Percentiles rank a stretch among this genome's conserved stretches.
Evolutionary conservation across 2,888 invertebrate species (phyloP).

Genomic region (Lasioglossum marginatum): DNA sequence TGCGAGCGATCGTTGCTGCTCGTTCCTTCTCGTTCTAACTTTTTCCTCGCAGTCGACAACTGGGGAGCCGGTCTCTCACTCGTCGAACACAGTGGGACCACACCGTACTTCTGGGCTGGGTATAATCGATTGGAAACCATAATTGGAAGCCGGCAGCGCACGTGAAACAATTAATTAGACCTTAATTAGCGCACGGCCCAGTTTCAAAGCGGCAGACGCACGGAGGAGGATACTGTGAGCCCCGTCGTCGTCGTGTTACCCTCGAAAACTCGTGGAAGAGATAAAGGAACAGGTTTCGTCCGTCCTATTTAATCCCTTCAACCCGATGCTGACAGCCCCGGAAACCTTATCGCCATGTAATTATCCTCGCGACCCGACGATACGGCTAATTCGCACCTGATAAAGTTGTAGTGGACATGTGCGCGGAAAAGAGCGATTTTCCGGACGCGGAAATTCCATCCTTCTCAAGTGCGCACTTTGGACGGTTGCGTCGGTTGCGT

Average conservation of each 20-base stretch:
- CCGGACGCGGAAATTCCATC: too few relatives aligned
- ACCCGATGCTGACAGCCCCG: slow-evolving; percentile 14
- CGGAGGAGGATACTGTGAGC: slow-evolving; percentile 8
- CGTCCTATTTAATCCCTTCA: slow-evolving; percentile 45
- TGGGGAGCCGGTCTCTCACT: slow-evolving; percentile 13
- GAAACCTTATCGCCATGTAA: slow-evolving; percentile 41
- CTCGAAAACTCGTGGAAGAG: slow-evolving; percentile 42
- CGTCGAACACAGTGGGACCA: slow-evolving; percentile 31
- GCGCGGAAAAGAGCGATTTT: too few relatives aligned
- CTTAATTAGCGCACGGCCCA: slow-evolving; percentile 70
- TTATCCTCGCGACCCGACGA: slow-evolving; percentile 35
- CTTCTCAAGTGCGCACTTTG: too few relatives aligned
- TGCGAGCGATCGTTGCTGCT: neutral
- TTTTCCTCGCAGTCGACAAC: neutral
- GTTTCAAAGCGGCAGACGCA: slow-evolving; percentile 62
- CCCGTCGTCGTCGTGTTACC: slow-evolving; percentile 54
- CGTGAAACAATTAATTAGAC: slow-evolving; percentile 72
- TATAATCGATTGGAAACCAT: slow-evolving; percentile 68
- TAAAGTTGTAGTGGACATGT: too few relatives aligned
- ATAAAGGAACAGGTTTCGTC: slow-evolving; percentile 37
- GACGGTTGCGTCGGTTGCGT: too few relatives aligned
- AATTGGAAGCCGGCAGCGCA: slow-evolving; percentile 70
- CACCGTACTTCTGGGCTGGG: neutral
- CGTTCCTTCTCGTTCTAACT: neutral
- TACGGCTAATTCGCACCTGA: slow-evolving; percentile 32